phyloP scores from a whole-genome alignment of 2,797 vertebrate genomes.

The Mionectes olivaceus region DNA sequence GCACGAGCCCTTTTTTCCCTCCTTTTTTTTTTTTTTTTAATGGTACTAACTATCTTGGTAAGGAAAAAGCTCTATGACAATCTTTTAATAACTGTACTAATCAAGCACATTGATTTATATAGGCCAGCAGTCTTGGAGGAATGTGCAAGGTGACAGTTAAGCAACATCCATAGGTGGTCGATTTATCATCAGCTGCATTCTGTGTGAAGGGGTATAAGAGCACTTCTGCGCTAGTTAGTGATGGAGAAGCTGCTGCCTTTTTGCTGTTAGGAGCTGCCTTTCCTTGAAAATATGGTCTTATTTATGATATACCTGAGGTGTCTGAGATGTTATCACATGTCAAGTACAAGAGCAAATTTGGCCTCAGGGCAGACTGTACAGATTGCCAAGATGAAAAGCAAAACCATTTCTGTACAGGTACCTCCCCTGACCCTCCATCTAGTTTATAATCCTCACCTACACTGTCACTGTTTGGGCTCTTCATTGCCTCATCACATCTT shows the following conservation, averaged over 20 bases:
- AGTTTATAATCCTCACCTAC: neutral
- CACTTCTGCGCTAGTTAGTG: neutral
- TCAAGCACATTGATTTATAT: neutral
- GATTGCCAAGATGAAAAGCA: neutral
- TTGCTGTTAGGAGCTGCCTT: neutral
- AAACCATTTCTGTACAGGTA: neutral
- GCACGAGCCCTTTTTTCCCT: neutral
- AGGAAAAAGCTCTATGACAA: neutral
- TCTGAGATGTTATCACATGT: neutral
- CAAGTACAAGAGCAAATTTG: neutral
- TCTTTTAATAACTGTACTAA: neutral
- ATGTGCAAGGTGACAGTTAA: neutral
- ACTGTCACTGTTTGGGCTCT: neutral
- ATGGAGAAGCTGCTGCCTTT: neutral
- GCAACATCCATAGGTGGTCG: neutral
- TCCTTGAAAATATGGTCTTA: neutral
- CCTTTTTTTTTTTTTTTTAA: too few species aligned
- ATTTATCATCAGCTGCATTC: neutral
- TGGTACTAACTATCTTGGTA: neutral
- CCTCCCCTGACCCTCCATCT: rapidly evolving
- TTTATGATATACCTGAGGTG: neutral
- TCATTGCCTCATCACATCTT: neutral
- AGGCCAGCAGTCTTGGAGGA: neutral
- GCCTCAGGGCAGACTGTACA: neutral
- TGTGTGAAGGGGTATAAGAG: neutral